Conservation (phyloP, 2,888 invertebrate genomes). For the Epirrhoe tristata region DNA sequence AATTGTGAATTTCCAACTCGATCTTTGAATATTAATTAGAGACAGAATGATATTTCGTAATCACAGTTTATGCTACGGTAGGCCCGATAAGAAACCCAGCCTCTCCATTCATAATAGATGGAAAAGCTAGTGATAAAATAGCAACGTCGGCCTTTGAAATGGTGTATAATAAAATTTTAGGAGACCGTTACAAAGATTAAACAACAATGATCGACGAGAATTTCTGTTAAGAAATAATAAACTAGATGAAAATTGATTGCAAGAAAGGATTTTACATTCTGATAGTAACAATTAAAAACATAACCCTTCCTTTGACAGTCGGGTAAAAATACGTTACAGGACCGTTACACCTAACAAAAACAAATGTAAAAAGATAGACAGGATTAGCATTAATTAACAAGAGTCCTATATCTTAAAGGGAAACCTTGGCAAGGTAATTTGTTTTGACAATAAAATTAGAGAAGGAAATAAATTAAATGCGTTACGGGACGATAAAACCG, state of each 20-base stretch:
- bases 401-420: conserved; percentile 30
- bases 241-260: neutral
- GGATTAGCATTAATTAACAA: conserved; percentile 39
- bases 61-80: conserved; percentile 50
- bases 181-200: conserved; percentile 25
- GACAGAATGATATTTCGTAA: conserved; percentile 41
- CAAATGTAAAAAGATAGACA: conserved; percentile 20
- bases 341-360: conserved; percentile 10
- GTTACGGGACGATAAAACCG: conserved; percentile 19
- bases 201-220: conserved; percentile 13
- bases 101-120: conserved; percentile 63
- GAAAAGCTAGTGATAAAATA: conserved; percentile 49
- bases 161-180: conserved; percentile 34
- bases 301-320: no score
- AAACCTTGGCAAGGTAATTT: conserved; percentile 38
- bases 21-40: conserved; percentile 30
- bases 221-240: neutral
- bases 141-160: conserved; percentile 46
- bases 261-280: no score
- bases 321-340: no score
- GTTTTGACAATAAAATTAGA: conserved; percentile 41
- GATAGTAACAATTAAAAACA: no score
- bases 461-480: conserved; percentile 26
- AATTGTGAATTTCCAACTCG: conserved; percentile 22
- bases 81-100: conserved; percentile 49